Evolutionary conservation across 1,140 invertebrate genomes (phyloP), one percentile per base, ranked within the genome.

Genomic region (Homalodisca vitripennis): DNA sequence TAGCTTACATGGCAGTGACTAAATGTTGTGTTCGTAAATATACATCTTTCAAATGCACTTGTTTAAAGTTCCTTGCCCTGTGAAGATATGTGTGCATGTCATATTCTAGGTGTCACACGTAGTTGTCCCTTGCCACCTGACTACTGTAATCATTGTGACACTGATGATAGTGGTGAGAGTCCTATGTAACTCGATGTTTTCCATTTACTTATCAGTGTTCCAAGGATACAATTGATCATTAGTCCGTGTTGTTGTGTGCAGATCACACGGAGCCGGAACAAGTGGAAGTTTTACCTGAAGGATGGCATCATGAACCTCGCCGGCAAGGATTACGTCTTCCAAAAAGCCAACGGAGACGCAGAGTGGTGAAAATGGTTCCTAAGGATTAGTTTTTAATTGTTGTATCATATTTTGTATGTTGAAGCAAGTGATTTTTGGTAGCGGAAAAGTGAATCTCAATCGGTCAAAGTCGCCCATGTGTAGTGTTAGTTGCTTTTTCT

Each of bases 231-330:
- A n/a, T n/a, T n/a, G n/a, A n/a, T n/a, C n/a, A n/a, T n/a, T 14
- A 13, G 2, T 53, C 27, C n/a, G 20, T 34, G 68, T 76, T 75
- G 76, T 74, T 77, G 69, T 72, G 84, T 85, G 29, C 77, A 95
- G 92, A 98, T 99, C 69, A 97, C 95, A 71, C 87, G 98, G 79
- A 97, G 92, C 78, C 89, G 97, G 76, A 98, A 98, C 78, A 97
- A 97, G 80, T 99, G 98, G 98, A 99, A 99, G 84, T 99, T 99
- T 80, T 95, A 97, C 82, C 84, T 99, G 66, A 99, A 99, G 85
- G 97, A 99, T 84, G 98, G 98, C 55, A 99, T 99, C 70, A 99
- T 99, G 98, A 98, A 98, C 84, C 87, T 99, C 73, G 90, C 91
- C 75, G 97, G 97, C 20, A 97, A 95, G 82, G 98, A 99, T 82